A percentile compares a stretch with the other conserved stretches of the same genome.
Conservation (phyloP, 2,113 vertebrate species). For the Tyrannus savana region DNA sequence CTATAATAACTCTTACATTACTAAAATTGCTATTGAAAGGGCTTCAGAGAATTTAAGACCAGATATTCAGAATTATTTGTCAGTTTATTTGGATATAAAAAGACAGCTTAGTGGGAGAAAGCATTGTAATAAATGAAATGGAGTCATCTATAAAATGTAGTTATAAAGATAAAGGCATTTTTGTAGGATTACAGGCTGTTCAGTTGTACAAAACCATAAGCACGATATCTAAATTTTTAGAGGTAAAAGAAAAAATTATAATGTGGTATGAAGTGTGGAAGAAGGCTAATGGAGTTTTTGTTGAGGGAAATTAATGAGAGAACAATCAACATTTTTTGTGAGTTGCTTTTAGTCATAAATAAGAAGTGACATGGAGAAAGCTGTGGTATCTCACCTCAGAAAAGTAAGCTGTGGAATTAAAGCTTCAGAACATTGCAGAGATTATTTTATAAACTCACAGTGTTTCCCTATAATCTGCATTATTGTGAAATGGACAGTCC, state of each 20-base stretch:
- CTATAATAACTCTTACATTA: constrained; percentile 3
- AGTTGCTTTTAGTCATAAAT: not conserved
- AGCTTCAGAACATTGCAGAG: not conserved
- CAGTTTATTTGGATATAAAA: constrained; percentile 24
- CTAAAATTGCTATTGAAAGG: not conserved
- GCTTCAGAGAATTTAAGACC: constrained; percentile 23
- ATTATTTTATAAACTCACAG: not conserved
- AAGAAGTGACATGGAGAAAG: not conserved
- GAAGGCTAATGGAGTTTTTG: not conserved
- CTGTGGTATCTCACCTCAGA: not conserved
- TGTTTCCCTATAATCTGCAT: not conserved
- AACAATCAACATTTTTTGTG: not conserved
- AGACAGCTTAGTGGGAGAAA: constrained; percentile 4
- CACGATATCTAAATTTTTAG: not conserved
- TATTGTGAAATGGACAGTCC: not conserved
- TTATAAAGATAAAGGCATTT: constrained; percentile 31
- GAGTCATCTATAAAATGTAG: not conserved
- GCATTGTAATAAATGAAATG: not conserved
- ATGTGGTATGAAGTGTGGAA: not conserved
- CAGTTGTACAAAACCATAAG: not conserved
- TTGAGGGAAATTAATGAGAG: not conserved
- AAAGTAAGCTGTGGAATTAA: not conserved
- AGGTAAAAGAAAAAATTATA: not conserved
- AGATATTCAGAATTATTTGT: constrained; percentile 16
- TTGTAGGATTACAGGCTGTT: not conserved